These are phyloP conservation scores for Melopsittacus undulatus DNA, from an alignment of 2,797 vertebrate genomes.

Conservation along the genomic window DNA sequence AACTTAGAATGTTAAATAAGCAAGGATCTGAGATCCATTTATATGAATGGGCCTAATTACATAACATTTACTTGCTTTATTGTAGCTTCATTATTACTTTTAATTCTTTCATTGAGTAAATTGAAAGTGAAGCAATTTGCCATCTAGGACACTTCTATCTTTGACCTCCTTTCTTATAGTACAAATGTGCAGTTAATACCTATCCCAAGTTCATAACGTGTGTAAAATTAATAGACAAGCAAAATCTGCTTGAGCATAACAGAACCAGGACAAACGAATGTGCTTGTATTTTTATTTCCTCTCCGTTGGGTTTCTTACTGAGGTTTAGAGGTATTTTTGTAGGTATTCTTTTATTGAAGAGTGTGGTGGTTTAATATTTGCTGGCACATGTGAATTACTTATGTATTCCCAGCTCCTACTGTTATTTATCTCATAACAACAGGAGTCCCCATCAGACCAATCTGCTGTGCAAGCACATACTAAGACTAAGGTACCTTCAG, in stretches of 20 bases:
- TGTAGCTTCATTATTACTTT: conserved; percentile 1
- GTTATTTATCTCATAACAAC: background rate
- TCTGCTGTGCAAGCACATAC: background rate
- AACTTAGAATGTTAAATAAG: background rate
- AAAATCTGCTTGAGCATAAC: background rate
- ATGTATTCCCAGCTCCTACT: background rate
- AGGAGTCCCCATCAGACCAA: background rate
- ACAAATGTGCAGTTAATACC: background rate
- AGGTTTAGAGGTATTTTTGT: background rate
- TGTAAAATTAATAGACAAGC: conserved; percentile 25
- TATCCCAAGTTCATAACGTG: background rate
- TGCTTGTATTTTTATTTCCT: background rate
- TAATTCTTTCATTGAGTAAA: conserved; percentile 14
- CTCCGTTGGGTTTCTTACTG: background rate
- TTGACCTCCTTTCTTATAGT: conserved; percentile 10
- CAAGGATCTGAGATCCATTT: background rate
- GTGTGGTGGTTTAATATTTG: background rate
- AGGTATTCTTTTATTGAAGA: background rate
- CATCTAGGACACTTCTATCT: background rate
- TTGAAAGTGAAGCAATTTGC: background rate
- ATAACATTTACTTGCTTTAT: background rate
- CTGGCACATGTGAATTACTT: background rate
- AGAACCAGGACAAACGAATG: background rate
- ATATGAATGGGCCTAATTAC: background rate
- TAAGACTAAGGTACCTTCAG: background rate